Percentiles rank a stretch among this genome's conserved stretches.
Evolutionary conservation across 2,797 vertebrate species (phyloP).

Genomic region (Anguilla pacifica): DNA sequence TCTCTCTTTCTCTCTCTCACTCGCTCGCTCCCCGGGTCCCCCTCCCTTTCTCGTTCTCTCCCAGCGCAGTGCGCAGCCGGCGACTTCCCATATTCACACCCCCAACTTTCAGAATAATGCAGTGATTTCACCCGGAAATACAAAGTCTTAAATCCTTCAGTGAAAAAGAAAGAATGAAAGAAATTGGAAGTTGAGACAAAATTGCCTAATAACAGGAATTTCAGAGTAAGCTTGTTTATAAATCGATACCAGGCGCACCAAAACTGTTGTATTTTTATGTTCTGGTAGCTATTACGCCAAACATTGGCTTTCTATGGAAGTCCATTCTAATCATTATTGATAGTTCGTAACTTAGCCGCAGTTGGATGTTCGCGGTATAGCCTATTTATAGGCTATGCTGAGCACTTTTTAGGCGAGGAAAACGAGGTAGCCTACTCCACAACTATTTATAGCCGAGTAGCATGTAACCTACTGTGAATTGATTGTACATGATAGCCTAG

Average conservation of each 20-base stretch:
- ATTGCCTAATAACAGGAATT: not conserved
- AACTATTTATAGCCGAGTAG: not conserved
- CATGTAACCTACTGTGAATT: not conserved
- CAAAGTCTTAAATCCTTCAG: constrained; percentile 26
- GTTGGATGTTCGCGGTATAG: not conserved
- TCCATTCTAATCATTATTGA: not conserved
- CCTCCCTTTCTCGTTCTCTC: not conserved
- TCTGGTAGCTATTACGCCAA: not conserved
- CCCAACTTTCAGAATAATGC: constrained; percentile 37
- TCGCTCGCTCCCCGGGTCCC: not conserved
- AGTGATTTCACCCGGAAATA: constrained; percentile 64
- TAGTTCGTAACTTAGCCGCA: not conserved
- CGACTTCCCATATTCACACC: constrained; percentile 30
- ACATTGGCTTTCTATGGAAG: not conserved
- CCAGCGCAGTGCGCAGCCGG: constrained; percentile 18
- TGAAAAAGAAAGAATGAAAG: not conserved
- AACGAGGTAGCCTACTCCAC: not conserved
- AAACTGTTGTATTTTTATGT: not conserved
- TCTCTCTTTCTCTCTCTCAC: constrained; percentile 26
- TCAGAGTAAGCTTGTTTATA: not conserved
- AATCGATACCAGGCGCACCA: not conserved
- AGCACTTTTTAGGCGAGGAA: not conserved
- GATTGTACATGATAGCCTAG: not conserved
- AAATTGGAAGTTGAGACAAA: not conserved
- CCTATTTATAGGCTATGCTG: not conserved